Evolutionary conservation across 2,888 invertebrate genomes (phyloP), one percentile per base, ranked within the genome.

Genomic region (Bibio marci): DNA sequence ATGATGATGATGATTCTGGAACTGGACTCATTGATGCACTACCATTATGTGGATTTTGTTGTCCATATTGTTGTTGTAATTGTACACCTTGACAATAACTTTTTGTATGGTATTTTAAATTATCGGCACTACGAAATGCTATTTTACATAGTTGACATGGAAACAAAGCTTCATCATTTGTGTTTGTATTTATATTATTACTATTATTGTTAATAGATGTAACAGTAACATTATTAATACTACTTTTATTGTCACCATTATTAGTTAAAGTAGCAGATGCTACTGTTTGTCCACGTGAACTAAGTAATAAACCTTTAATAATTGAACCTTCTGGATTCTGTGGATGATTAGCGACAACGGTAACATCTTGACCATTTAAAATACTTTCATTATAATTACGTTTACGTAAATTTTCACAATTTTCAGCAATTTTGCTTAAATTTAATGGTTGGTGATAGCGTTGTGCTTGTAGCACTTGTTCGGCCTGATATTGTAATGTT

Each of bases 121-220:
- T 83, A 46, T 86, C 85, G 30, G 78, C 75, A 49, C 79, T 82
- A 53, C 79, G 71, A 53, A 81, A 88, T 22, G 78, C 71, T 53
- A 78, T 78, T 52, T 77, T 76, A 56, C 88, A 90, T 38, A 78
- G 64, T 0, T 75, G 74, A 53, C 88, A 88, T 30, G 76, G 68
- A 57, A 73, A 78, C 44, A 76, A 65, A 4, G 70, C 67, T 45
- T 71, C 69, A 3, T 76, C 47, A 67, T 68, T 70, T 48, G 74
- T 75, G 8, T 22, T 22, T 22, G 5, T 8, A 22, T 22, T 22
- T 6, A 6, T 22, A 22, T 22, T 22, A 8, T 22, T 22, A 22
- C 8, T 22, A 22, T 4, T 22, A 22, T 22, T 22, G 8, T 4
- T 22, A 22, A 22, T 22, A 6, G 22, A 22, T 6, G 5, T 8